Conservation (phyloP, 2,888 invertebrate species). For the Melolontha melolontha region DNA sequence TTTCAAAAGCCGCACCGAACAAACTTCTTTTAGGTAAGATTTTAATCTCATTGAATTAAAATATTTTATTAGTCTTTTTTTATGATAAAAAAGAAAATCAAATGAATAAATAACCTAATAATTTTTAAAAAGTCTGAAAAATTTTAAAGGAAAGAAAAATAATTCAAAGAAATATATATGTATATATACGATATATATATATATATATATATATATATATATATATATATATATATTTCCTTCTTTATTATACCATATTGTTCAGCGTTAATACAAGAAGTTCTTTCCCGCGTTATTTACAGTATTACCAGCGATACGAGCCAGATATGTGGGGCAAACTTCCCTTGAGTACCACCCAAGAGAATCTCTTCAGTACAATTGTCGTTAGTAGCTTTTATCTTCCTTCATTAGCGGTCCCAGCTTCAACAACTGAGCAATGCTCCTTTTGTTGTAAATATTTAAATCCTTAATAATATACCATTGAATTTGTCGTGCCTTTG, state of each 20-base stretch:
- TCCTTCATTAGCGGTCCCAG: conserved; percentile 52
- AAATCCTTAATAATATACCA: conserved; percentile 47
- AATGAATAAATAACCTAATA: neutral
- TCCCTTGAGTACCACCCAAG: conserved; percentile 47
- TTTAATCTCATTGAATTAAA: neutral
- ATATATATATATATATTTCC: conserved; percentile 8
- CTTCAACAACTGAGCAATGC: conserved; percentile 45
- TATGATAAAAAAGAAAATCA: neutral
- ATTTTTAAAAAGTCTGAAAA: too few relatives aligned
- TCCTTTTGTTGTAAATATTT: conserved; percentile 50
- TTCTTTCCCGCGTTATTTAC: conserved; percentile 49
- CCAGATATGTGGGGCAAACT: conserved; percentile 47
- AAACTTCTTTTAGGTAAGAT: conserved; percentile 16
- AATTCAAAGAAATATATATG: too few relatives aligned
- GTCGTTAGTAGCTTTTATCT: conserved; percentile 53
- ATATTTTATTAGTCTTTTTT: neutral
- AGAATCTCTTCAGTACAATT: conserved; percentile 48
- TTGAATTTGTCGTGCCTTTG: conserved; percentile 31
- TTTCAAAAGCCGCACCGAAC: neutral
- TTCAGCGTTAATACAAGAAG: conserved; percentile 24
- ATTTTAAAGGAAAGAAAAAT: too few relatives aligned
- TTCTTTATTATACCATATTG: conserved; percentile 47
- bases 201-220: neutral
- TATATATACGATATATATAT: too few relatives aligned
- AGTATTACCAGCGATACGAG: conserved; percentile 51